Conservation (phyloP, 92 coral and sea anemone species). For the Actinernus sp. region DNA sequence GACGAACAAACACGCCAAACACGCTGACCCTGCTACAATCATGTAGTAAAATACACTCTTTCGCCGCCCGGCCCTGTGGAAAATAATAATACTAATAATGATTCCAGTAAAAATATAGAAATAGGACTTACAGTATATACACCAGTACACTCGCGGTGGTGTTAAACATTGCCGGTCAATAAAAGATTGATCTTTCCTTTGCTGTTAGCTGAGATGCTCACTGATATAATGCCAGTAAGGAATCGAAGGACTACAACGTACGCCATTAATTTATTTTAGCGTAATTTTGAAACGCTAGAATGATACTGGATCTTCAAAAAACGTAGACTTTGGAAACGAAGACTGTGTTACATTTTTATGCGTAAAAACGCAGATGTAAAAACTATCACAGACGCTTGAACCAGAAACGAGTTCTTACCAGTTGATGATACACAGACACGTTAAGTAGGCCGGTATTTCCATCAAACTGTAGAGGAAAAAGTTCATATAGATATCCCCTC, state of each 20-base stretch:
- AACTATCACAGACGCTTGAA: no score
- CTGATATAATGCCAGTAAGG: no score
- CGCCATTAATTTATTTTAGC: no score
- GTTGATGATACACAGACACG: conserved; percentile 81
- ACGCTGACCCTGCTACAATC: conserved; percentile 85
- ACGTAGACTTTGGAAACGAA: not conserved
- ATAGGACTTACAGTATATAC: no score
- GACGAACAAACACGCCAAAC: conserved; percentile 85
- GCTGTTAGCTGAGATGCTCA: no score
- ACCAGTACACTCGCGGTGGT: no score
- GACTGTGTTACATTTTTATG: not conserved
- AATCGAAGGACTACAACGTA: no score
- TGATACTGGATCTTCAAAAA: no score
- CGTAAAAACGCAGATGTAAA: not conserved
- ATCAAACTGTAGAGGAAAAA: conserved; percentile 92
- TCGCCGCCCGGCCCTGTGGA: conserved; percentile 86
- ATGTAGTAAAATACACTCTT: conserved; percentile 87
- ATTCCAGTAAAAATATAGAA: no score
- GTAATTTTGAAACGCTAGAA: no score
- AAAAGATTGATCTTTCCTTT: no score
- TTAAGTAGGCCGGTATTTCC: conserved; percentile 93
- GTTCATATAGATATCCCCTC: conserved; percentile 92
- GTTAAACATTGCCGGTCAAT: no score
- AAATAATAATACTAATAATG: not conserved
- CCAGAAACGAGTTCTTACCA: conserved; percentile 64